Evolutionary conservation across 2,113 vertebrate species (phyloP), one percentile per base, ranked within the genome.

Genomic region (Channa maculata): DNA sequence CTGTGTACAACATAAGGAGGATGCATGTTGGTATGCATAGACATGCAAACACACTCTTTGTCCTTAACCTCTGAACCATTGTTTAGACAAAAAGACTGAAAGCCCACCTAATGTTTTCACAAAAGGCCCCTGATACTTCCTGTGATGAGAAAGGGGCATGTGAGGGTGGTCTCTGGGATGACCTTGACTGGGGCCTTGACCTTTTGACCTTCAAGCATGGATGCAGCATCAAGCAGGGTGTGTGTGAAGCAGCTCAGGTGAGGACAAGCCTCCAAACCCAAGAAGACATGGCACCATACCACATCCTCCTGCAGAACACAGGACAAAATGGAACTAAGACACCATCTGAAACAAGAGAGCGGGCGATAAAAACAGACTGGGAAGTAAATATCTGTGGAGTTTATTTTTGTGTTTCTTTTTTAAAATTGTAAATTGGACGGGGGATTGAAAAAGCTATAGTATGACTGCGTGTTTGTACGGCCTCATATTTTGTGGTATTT

Each of bases 351-450:
- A 71, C 49, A 45, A 79, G 75, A 71, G 80, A 53, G 64, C 37
- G 49, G 79, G 67, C 4, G 8, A 49, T 37, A 61, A 69, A 86
- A 72, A 79, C 62, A 66, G 68, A 85, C 86, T 79, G 69, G 77
- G 76, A 72, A 83, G 80, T 84, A 82, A 80, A 86, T 87, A 85
- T 77, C 86, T 89, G 90, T 91, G 76, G 90, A 91, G 85, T 91
- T 89, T 82, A 77, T 92, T 93, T 92, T 90, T 91, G 77, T 84
- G 79, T 89, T 89, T 82, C 58, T 86, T 84, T 91, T 92, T 80
- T 83, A 91, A 89, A 75, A 85, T 86, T 79, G 54, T 84, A 54
- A 82, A 67, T 84, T 64, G 55, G 75, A 72, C 12, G 60, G 54
- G 67, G 59, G 65, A 41, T 10, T 37, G 77, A 75, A 61, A 36